These are phyloP conservation scores for Arrhamphus sclerolepis DNA, from an alignment of 2,797 vertebrate genomes.

Conservation along the genomic window DNA sequence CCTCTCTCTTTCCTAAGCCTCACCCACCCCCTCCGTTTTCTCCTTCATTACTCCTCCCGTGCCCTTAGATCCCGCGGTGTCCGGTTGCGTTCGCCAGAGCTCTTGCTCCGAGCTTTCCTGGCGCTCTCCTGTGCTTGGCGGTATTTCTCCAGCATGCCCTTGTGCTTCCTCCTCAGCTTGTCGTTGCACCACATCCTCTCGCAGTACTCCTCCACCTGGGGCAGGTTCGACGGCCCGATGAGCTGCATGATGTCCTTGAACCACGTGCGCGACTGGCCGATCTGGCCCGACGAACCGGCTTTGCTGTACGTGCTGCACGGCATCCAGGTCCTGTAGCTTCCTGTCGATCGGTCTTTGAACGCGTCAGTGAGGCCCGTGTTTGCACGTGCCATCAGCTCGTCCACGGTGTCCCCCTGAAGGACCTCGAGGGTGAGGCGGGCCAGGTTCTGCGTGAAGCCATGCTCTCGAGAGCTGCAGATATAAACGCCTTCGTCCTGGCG, in stretches of 20 bases:
- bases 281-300: slow-evolving; percentile 60
- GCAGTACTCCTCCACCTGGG: slow-evolving; percentile 90
- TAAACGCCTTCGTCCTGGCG: slow-evolving; percentile 86
- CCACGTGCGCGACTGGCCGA: slow-evolving; percentile 80
- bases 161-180: slow-evolving; percentile 84
- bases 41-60: slow-evolving; percentile 40
- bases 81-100: slow-evolving; percentile 83
- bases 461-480: slow-evolving; percentile 88
- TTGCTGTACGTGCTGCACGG: slow-evolving; percentile 68
- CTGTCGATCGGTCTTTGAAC: slow-evolving; percentile 59
- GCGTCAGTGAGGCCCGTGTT: slow-evolving; percentile 37
- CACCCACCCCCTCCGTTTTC: background rate
- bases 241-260: slow-evolving; percentile 95
- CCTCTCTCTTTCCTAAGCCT: background rate
- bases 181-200: slow-evolving; percentile 90
- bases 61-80: slow-evolving; percentile 82
- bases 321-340: slow-evolving; percentile 66
- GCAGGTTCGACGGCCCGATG: slow-evolving; percentile 86
- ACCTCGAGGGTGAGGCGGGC: slow-evolving; percentile 84
- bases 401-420: slow-evolving; percentile 81
- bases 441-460: slow-evolving; percentile 88
- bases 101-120: slow-evolving; percentile 84
- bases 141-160: slow-evolving; percentile 87
- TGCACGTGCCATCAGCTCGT: slow-evolving; percentile 74
- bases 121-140: slow-evolving; percentile 83